Evolutionary conservation across 2,113 vertebrate genomes (phyloP).

Genomic region (Microcebus lehilahytsara): DNA sequence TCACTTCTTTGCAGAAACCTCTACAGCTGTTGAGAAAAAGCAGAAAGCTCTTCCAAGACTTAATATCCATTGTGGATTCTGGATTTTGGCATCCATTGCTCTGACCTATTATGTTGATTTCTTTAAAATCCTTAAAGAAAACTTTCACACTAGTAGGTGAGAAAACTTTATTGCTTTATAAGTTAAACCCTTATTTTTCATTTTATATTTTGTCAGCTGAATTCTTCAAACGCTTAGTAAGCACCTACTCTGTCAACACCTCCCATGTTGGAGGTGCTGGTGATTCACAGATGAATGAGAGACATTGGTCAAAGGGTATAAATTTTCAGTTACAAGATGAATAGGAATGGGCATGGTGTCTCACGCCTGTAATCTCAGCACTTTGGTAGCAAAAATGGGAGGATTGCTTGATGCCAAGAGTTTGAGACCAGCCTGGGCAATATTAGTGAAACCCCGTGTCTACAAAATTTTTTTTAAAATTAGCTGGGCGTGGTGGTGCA

Average conservation of each 20-base stretch:
- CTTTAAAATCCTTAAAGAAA: slow-evolving; percentile 87
- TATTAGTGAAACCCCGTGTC: too few relatives aligned
- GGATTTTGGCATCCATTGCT: slow-evolving; percentile 91
- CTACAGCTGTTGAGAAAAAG: slow-evolving; percentile 84
- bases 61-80: slow-evolving; percentile 94
- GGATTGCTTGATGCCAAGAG: too few relatives aligned
- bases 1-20: slow-evolving; percentile 83
- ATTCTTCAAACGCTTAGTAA: background rate
- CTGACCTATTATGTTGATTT: slow-evolving; percentile 96
- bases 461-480: too few relatives aligned
- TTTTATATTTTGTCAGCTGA: background rate
- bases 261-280: background rate
- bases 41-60: slow-evolving; percentile 89
- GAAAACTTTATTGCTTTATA: background rate
- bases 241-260: background rate
- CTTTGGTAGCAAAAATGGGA: too few relatives aligned
- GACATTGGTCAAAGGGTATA: background rate
- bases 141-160: slow-evolving; percentile 91
- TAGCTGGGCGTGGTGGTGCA: too few relatives aligned
- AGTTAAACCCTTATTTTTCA: background rate
- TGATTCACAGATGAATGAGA: background rate
- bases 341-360: background rate
- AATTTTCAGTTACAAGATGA: background rate
- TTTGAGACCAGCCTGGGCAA: too few relatives aligned
- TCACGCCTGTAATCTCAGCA: too few relatives aligned